A percentile compares a stretch with the other conserved stretches of the same genome.
phyloP scores from a whole-genome alignment of 1,140 invertebrate genomes.

The Drosophila punjabiensis region DNA sequence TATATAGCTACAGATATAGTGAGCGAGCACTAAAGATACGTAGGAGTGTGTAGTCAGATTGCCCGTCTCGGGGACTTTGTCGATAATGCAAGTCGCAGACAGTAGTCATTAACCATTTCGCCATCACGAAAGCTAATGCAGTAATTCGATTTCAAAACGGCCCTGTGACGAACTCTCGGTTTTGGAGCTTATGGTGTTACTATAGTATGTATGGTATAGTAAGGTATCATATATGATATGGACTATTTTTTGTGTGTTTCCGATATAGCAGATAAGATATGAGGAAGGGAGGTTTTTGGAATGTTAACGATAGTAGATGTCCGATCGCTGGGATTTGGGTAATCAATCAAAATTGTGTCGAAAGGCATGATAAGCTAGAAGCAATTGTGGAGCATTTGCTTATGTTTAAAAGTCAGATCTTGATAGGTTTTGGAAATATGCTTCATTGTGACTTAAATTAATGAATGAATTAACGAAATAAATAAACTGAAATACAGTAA shows the following conservation, averaged over 20 bases:
- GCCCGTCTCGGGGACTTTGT: constrained; percentile 18
- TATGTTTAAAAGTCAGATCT: background rate
- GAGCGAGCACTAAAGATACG: constrained; percentile 37
- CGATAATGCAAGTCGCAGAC: constrained; percentile 41
- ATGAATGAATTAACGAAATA: background rate
- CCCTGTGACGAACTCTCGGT: constrained; percentile 24
- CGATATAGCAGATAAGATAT: constrained; percentile 41
- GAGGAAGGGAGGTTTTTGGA: constrained; percentile 28
- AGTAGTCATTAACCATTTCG: constrained; percentile 1
- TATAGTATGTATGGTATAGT: background rate
- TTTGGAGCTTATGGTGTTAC: constrained; percentile 7
- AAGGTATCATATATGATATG: constrained; percentile 2
- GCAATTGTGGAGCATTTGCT: background rate
- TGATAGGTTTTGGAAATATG: background rate
- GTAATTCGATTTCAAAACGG: constrained; percentile 24
- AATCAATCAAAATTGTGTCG: constrained; percentile 45
- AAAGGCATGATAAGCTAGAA: constrained; percentile 17
- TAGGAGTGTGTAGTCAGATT: constrained; percentile 19
- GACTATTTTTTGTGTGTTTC: constrained; percentile 9
- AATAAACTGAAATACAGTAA: background rate
- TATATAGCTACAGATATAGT: constrained; percentile 27
- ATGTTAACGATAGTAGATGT: constrained; percentile 16
- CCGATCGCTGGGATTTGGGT: constrained; percentile 25
- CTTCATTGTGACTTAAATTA: background rate
- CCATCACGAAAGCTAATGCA: constrained; percentile 7